These are phyloP conservation scores for Charadrius vociferus DNA, from an alignment of 2,113 vertebrate species.

Conservation along the genomic window DNA sequence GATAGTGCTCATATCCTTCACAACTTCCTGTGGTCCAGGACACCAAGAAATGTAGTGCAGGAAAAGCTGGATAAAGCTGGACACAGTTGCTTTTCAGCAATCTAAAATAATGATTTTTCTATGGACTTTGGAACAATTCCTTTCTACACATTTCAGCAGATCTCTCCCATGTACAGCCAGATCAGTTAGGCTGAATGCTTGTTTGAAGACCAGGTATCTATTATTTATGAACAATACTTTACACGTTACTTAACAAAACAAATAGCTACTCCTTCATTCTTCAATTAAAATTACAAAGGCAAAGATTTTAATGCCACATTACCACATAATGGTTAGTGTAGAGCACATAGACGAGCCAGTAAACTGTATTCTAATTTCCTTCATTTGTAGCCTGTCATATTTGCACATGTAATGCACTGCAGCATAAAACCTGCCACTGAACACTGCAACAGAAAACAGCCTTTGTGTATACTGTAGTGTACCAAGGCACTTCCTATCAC, in stretches of 20 bases:
- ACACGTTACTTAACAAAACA: not conserved
- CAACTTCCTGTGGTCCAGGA: not conserved
- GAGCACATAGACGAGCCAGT: not conserved
- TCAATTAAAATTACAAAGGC: not conserved
- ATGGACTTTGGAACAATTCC: not conserved
- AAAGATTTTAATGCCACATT: not conserved
- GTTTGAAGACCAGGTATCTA: not conserved
- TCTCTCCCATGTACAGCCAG: not conserved
- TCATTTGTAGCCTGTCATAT: not conserved
- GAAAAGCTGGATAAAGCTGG: not conserved
- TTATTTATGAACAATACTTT: conserved; percentile 19
- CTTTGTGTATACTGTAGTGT: not conserved
- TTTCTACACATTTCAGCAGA: not conserved
- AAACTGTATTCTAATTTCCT: not conserved
- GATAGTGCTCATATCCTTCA: not conserved
- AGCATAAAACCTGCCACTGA: not conserved
- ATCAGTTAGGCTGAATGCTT: not conserved
- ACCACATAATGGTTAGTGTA: not conserved
- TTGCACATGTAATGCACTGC: not conserved
- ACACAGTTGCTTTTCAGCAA: not conserved
- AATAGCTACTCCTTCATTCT: not conserved
- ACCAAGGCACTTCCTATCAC: not conserved
- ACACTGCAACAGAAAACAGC: not conserved
- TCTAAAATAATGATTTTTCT: not conserved
- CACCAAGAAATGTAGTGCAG: not conserved